Evolutionary conservation across 1,140 invertebrate species (phyloP).

Genomic region (Pseudachorutes palmiensis): DNA sequence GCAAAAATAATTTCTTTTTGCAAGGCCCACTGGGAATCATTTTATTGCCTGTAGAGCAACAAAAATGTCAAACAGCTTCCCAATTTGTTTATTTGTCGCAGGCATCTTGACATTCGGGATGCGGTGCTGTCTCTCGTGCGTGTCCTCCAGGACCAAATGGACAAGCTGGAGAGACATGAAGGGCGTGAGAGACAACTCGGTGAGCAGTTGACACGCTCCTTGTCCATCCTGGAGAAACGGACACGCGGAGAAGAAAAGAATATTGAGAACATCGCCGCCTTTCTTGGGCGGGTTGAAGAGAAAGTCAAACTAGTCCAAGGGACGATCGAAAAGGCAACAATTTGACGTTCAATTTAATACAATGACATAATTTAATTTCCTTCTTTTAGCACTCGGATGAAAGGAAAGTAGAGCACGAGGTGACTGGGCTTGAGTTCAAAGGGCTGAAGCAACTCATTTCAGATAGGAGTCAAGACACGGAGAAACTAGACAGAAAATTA

Average conservation of each 20-base stretch:
- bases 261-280: conserved; percentile 47
- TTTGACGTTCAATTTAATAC: not conserved
- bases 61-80: too few relatives aligned
- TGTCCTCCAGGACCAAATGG: conserved; percentile 65
- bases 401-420: conserved; percentile 22
- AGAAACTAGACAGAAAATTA: conserved; percentile 17
- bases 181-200: conserved; percentile 62
- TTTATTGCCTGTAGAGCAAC: too few relatives aligned
- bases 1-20: not conserved
- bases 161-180: conserved; percentile 77
- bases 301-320: conserved; percentile 32
- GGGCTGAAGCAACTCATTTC: not conserved
- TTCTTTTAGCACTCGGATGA: conserved; percentile 24
- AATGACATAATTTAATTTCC: not conserved
- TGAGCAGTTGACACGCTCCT: conserved; percentile 64
- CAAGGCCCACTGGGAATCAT: not conserved
- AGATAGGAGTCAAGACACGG: not conserved
- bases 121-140: conserved; percentile 71
- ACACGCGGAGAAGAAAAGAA: conserved; percentile 48
- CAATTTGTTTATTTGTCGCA: conserved; percentile 43
- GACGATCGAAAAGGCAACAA: conserved; percentile 28
- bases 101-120: conserved; percentile 70
- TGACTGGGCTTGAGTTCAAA: conserved; percentile 7
- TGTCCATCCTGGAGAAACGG: conserved; percentile 61
- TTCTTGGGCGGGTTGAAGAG: conserved; percentile 37